Evolutionary conservation across 2,797 vertebrate genomes (phyloP).

Genomic region (Todus mexicanus): DNA sequence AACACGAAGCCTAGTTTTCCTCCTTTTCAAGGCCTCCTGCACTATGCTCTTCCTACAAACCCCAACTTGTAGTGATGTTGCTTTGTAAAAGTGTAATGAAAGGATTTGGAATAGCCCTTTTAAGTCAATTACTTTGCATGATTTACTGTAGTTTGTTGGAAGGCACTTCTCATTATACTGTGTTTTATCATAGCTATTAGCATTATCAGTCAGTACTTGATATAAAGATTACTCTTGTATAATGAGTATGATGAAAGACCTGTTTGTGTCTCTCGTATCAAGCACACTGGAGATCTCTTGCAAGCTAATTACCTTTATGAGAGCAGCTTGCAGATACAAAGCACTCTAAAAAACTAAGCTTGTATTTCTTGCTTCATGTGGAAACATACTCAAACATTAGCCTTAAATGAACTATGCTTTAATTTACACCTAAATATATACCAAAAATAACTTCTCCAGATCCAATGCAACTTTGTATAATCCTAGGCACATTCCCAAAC

Average conservation of each 20-base stretch:
- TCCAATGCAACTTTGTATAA: neutral
- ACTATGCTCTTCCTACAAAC: neutral
- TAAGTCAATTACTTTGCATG: constrained; percentile 25
- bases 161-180: constrained; percentile 2
- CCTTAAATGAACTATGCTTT: constrained; percentile 10
- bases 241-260: constrained; percentile 53
- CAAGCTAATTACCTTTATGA: constrained; percentile 48
- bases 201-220: constrained; percentile 28
- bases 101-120: constrained; percentile 24
- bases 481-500: neutral
- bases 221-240: constrained; percentile 45
- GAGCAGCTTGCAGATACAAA: constrained; percentile 34
- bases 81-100: constrained; percentile 24
- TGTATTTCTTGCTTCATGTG: neutral
- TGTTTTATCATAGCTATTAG: constrained; percentile 38
- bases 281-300: neutral
- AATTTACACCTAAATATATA: constrained; percentile 1
- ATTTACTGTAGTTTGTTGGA: constrained; percentile 28
- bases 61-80: neutral
- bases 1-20: neutral
- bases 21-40: constrained; percentile 1
- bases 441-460: neutral
- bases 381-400: neutral
- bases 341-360: neutral
- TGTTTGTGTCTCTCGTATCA: constrained; percentile 26